A percentile compares a stretch with the other conserved stretches of the same genome.
These are phyloP conservation scores for Meta bourneti DNA, from an alignment of 2,888 invertebrate species.

Conservation along the genomic window DNA sequence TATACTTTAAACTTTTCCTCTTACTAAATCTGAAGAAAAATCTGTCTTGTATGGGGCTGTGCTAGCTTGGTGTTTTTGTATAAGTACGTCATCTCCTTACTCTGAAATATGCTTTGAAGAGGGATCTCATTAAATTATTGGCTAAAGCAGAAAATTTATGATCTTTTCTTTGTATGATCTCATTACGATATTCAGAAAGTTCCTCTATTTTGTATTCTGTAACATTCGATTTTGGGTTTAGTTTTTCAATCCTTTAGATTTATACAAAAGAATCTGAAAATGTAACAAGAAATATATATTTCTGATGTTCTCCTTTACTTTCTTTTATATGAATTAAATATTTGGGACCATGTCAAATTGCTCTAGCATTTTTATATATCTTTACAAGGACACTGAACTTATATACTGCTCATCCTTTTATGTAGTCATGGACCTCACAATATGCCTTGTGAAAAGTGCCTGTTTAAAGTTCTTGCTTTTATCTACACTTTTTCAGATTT, in stretches of 20 bases:
- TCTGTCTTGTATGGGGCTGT: no score
- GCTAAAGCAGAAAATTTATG: background rate
- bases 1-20: no score
- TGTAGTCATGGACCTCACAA: slow-evolving; percentile 43
- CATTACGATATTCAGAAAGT: background rate
- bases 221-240: background rate
- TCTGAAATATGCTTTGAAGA: background rate
- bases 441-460: slow-evolving; percentile 41
- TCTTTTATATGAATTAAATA: slow-evolving; percentile 5
- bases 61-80: no score
- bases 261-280: slow-evolving; percentile 7
- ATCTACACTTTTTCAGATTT: slow-evolving; percentile 25
- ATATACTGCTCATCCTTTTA: slow-evolving; percentile 50
- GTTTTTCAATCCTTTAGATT: background rate
- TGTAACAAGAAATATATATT: background rate
- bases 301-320: background rate
- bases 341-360: slow-evolving; percentile 35
- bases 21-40: no score
- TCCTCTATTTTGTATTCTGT: background rate
- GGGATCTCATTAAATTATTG: background rate
- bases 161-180: background rate
- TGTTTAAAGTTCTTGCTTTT: slow-evolving; percentile 38
- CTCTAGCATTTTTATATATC: slow-evolving; percentile 36
- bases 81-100: background rate
- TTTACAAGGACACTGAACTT: slow-evolving; percentile 44